Base-by-base conservation (phyloP, 2,888 invertebrate species). In the Xestia ashworthii region DNA sequence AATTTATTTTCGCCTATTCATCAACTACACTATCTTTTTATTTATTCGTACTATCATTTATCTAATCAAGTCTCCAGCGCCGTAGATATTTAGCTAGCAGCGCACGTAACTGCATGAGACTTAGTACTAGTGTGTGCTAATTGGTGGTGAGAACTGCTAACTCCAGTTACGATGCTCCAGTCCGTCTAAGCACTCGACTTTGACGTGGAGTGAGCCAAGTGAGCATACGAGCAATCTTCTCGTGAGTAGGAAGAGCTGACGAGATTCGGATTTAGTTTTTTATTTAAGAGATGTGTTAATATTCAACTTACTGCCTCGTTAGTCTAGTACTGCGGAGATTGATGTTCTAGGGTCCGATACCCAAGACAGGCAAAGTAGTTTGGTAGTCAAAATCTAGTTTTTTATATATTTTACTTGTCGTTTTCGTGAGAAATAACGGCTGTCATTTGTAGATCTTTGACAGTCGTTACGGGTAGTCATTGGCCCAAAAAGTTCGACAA, bases 111-210 rank as follows among this genome's bases (percentile, higher is more conserved):
- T 66, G 14, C 9, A 22, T 22, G 44, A 60, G 76, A 60, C 78
- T 69, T 38, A 64, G 62, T 41, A 41, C 82, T 66, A 53, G 48
- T 16, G 19, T 12, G n/a, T 12, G 16, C 78, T 78, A 81, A 83
- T 83, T 83, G 83, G 58, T 71, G 68, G 38, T 16, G 71, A 76
- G 72, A 62, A 68, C 62, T 68, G 14, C 50, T 62, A 71, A 71
- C 83, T 78, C 22, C 66, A 53, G 64, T 78, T 71, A 64, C 53
- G 11, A 58, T 22, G 46, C 60, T 48, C 48, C 14, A 60, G 72
- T 50, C 78, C 70, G 82, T 64, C 76, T 76, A 44, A 64, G n/a
- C 79, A 60, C 79, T 69, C 65, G 50, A 53, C 79, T 78, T 53
- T 68, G 78, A 69, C 78, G 64, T 60, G 55, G 9, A 78, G 81